A percentile compares a stretch with the other conserved stretches of the same genome.
Conservation (phyloP, 2,888 invertebrate species). For the Perizoma affinitatum region DNA sequence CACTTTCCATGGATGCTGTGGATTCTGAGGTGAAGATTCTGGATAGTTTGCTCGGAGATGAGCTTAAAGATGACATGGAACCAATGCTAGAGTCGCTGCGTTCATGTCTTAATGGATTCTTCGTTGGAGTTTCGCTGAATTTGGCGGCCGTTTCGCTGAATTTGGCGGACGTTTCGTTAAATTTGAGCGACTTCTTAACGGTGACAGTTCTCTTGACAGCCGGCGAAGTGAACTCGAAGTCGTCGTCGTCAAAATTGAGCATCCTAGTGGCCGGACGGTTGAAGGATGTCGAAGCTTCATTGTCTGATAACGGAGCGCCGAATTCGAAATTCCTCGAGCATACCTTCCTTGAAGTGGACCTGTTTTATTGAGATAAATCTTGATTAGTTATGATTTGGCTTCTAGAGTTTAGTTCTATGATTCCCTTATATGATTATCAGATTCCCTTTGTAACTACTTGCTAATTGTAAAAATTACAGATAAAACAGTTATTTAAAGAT, state of each 20-base stretch:
- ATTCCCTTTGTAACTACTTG: no score
- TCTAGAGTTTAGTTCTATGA: no score
- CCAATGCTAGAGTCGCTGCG: constrained; percentile 67
- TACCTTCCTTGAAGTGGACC: constrained; percentile 51
- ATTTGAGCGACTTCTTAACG: constrained; percentile 72
- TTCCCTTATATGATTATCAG: no score
- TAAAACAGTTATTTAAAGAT: no score
- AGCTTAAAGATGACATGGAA: constrained; percentile 50
- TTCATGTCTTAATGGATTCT: constrained; percentile 52
- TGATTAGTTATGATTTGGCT: no score
- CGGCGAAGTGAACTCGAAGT: constrained; percentile 75
- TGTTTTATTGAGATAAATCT: background rate
- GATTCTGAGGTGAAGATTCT: constrained; percentile 67
- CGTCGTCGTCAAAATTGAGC: constrained; percentile 72
- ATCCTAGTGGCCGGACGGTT: constrained; percentile 69
- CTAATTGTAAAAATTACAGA: no score
- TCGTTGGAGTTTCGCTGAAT: no score
- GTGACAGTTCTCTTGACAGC: constrained; percentile 56
- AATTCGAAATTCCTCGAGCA: constrained; percentile 67
- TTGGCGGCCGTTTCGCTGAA: no score
- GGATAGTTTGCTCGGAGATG: constrained; percentile 49
- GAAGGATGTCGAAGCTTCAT: constrained; percentile 72
- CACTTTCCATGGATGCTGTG: constrained; percentile 73
- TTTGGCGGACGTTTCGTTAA: constrained; percentile 43
- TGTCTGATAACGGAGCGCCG: constrained; percentile 73